Evolutionary conservation across 2,797 vertebrate species (phyloP), one percentile per base, ranked within the genome.

Genomic region (Eutrigla gurnardus): DNA sequence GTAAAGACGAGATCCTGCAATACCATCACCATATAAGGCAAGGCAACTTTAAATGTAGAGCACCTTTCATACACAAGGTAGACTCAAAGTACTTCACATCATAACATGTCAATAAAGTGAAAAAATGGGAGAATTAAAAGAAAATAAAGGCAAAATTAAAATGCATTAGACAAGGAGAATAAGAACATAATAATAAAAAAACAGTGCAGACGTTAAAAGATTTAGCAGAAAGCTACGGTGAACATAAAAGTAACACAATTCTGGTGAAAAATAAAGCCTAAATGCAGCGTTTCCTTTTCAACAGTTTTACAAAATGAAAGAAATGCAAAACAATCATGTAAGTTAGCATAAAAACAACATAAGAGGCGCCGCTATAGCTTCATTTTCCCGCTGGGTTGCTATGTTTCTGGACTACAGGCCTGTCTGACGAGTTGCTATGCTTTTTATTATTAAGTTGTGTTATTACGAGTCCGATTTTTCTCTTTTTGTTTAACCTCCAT

Each of bases 401-500:
- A 0, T 42, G 25, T 53, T 71, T 17, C 43, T 15, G n/a, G 46
- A 32, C 35, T 32, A 15, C 3, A 14, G 14, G 47, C 25, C 43
- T 36, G 3, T 53, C 11, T 11, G 46, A 39, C 25, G 25, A 25
- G 25, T 25, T n/a, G n/a, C n/a, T n/a, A n/a, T n/a, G n/a, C n/a
- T n/a, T n/a, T 25, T 25, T 25, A 25, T 25, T 25, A 25, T 25
- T 25, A 25, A 25, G 25, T 25, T 25, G 25, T 25, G 2, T 25
- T 25, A 25, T 25, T 25, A 25, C 25, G 25, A 50, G 61, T 59
- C 58, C 64, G 69, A 45, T 67, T 61, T 77, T 40, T 70, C 65
- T 72, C 39, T 70, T 40, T 33, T 36, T 75, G 66, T 84, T n/a
- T n/a, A n/a, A n/a, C n/a, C n/a, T n/a, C n/a, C n/a, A n/a, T n/a